Evolutionary conservation across 2,888 invertebrate species (phyloP), one percentile per base, ranked within the genome.

Genomic region (Agrochola circellaris): DNA sequence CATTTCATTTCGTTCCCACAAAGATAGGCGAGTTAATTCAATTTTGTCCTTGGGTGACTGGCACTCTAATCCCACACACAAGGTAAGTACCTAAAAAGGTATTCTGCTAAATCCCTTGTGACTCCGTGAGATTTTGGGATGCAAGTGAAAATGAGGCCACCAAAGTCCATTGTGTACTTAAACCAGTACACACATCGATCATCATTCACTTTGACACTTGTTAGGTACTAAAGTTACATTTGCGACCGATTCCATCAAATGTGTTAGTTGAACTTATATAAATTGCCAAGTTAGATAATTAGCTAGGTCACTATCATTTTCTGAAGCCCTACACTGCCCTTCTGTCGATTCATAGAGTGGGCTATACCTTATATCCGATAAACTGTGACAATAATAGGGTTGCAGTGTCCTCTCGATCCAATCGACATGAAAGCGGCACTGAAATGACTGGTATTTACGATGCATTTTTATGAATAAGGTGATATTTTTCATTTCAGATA

Each of bases 201-300:
- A 82, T 67, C 67, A 45, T 60, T 68, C 48, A 72, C 58, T 61
- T 81, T 70, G 77, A 76, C 82, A 76, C 64, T 62, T 58, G 76
- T 61, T 68, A 73, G 30, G 73, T 71, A 73, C 23, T 82, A 56
- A 38, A 68, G 26, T 64, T 82, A 73, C 34, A 71, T 77, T 73
- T 64, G 45, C 70, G 66, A 71, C 45, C 42, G 42, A 67, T 30
- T 42, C n/a, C 23, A 58, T 70, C 79, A 45, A 67, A 66, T 86
- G 73, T 77, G 79, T 77, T 71, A 68, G 67, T 9, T 58, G 34
- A 73, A 64, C 30, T 81, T 79, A n/a, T 54, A 6, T 17, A 23
- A 45, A 56, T 45, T 17, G 30, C 17, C 17, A 54, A 56, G 42
- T 42, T 20, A 48, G 66, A 30, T 66, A 48, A 26, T 73, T 42